phyloP scores from a whole-genome alignment of 2,888 invertebrate species.

The Antheraea yamamai region DNA sequence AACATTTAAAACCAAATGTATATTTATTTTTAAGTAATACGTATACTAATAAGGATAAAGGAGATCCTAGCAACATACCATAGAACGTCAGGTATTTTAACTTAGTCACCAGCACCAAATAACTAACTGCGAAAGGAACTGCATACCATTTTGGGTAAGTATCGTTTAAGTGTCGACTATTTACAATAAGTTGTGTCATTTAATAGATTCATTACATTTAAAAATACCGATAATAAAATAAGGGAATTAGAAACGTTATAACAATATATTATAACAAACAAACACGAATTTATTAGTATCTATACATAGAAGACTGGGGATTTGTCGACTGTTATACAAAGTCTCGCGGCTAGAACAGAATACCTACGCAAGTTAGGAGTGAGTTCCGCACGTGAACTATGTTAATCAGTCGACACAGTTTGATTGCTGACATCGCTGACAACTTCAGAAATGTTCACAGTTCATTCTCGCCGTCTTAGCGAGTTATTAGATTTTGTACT shows the following conservation, averaged over 20 bases:
- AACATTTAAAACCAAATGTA: too few species aligned
- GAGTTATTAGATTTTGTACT: slow-evolving; percentile 9
- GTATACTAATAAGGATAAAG: too few species aligned
- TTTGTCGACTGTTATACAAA: slow-evolving; percentile 17
- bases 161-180: too few species aligned
- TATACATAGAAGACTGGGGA: slow-evolving; percentile 2
- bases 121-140: too few species aligned
- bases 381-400: slow-evolving; percentile 16
- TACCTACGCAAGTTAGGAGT: slow-evolving; percentile 19
- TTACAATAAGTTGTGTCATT: too few species aligned
- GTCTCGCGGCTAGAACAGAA: slow-evolving; percentile 5
- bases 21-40: too few species aligned
- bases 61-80: too few species aligned
- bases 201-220: too few species aligned
- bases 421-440: slow-evolving; percentile 20
- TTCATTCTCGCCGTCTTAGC: background rate
- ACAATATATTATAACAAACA: background rate
- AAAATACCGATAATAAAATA: background rate
- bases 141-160: too few species aligned
- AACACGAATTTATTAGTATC: background rate
- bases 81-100: too few species aligned
- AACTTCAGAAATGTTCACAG: slow-evolving; percentile 11
- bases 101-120: too few species aligned
- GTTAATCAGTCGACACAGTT: slow-evolving; percentile 20
- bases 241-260: background rate